Percentiles rank a stretch among this genome's conserved stretches.
These are phyloP conservation scores for Belonocnema kinseyi DNA, from an alignment of 1,140 invertebrate species.

Conservation along the genomic window DNA sequence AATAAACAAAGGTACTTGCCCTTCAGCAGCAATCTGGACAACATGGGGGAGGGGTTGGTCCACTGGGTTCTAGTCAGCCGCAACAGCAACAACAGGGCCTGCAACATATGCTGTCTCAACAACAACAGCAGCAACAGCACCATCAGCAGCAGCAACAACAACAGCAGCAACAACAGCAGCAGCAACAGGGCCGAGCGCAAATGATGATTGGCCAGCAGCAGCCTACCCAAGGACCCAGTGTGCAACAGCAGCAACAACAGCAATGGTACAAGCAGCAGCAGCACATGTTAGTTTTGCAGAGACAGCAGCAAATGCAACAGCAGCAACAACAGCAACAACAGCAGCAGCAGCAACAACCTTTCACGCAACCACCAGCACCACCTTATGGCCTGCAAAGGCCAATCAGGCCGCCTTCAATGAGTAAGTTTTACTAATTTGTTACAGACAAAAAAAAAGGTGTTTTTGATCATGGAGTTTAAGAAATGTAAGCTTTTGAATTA, in stretches of 20 bases:
- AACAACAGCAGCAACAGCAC: conserved; percentile 74
- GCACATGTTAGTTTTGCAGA: conserved; percentile 76
- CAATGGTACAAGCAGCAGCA: conserved; percentile 75
- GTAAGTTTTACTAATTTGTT: conserved; percentile 54
- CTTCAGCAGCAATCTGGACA: conserved; percentile 70
- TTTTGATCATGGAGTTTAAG: too few relatives aligned
- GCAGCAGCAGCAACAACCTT: conserved; percentile 69
- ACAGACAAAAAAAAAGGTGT: too few relatives aligned
- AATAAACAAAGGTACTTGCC: conserved; percentile 59
- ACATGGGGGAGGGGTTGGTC: conserved; percentile 63
- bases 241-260: conserved; percentile 69
- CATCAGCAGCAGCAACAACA: conserved; percentile 72
- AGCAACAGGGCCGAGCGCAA: conserved; percentile 67
- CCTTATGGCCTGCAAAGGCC: conserved; percentile 72
- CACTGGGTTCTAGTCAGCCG: conserved; percentile 72
- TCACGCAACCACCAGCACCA: conserved; percentile 72
- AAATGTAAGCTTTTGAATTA: too few relatives aligned
- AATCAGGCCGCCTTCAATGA: conserved; percentile 69
- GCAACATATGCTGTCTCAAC: conserved; percentile 75
- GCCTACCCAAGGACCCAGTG: conserved; percentile 53
- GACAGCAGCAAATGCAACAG: conserved; percentile 71
- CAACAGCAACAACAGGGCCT: conserved; percentile 75
- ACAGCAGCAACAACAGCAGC: conserved; percentile 71
- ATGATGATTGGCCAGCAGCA: conserved; percentile 69
- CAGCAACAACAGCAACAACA: conserved; percentile 69